Base-by-base conservation (phyloP, 2,797 vertebrate genomes). In the Centroberyx gerrardi region DNA sequence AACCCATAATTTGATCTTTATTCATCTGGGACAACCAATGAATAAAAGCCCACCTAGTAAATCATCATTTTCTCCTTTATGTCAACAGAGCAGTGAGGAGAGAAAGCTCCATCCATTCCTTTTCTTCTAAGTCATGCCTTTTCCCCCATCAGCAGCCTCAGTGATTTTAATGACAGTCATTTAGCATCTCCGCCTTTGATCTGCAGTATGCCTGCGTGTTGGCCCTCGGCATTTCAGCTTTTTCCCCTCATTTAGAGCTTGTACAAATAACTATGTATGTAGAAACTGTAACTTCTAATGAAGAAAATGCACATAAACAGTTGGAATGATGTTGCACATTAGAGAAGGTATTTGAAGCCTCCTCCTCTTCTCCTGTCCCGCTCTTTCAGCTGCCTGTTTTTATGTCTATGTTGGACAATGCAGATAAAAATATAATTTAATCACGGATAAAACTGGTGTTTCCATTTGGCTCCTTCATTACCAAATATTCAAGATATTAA, bases 1-100 rank as follows among this genome's bases (percentile, higher is more conserved):
- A 93, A 93, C 80, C 83, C 89, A 88, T 91, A 90, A 93, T 94
- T 92, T 92, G 90, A 94, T 94, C 88, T 92, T 91, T 89, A 88
- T 89, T 92, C 92, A 90, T 91, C 88, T 64, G 87, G 85, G 88
- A 92, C 88, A 86, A 60, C 75, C 81, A 77, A 17, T 90, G 90
- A 92, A 88, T 88, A 89, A 87, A 87, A 74, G 68, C 78, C 80
- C 71, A 83, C 77, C 80, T 81, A 87, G 81, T 93, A 90, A 89
- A 92, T 91, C 90, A 90, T 92, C 78, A 82, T 90, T 82, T 84
- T 87, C 83, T 87, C 86, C 87, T 89, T 73, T 66, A 82, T 92
- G 91, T 89, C 89, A 92, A 76, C 86, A 65, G 55, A 38, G 60
- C 68, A 54, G 27, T n/a, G 62, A 60, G 67, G 14, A 38, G 27